Base-by-base conservation (phyloP, 2,888 invertebrate species). In the Torymus tubicola region DNA sequence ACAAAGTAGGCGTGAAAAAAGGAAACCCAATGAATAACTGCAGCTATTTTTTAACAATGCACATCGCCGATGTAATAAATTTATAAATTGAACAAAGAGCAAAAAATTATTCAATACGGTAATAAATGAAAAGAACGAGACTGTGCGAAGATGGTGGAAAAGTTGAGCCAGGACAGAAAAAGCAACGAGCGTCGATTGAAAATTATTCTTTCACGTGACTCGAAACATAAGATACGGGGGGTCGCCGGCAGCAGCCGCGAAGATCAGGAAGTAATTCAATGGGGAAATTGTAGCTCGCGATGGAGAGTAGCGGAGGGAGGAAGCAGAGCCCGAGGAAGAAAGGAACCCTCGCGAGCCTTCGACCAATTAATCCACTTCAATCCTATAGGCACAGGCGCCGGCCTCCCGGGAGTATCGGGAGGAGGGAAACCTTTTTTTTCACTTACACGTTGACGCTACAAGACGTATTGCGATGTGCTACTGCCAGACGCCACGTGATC, bases 341-440 rank as follows among this genome's bases (percentile, higher is more conserved):
- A 69, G 76, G 84, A 87, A 88, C 86, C 87, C 88, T 86, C 87
- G 88, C 86, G 89, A 89, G 87, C 87, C 86, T 89, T 89, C 87
- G 87, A 88, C 89, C 89, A 89, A 89, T 89, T 89, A 89, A 89
- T 89, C 89, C 88, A 88, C 89, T 88, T 87, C 88, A 88, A 88
- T 88, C 87, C 85, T 85, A 83, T 84, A 86, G 86, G 85, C 86
- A 84, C 86, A 80, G 84, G 78, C 78, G 21, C 61, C 50, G 55
- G 71, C 42, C 42, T 84, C 85, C 85, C 86, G 83, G 83, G 88
- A 87, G 85, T 85, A 87, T 87, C 86, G 85, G 84, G 79, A 74
- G 80, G 80, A 79, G 83, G 72, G 83, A 81, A 79, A 63, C 81
- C 83, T 79, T 77, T 80, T 70, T 75, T 77, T 78, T 75, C 76